Evolutionary conservation across 1,140 invertebrate species (phyloP).

Genomic region (Nixonia krombeini): DNA sequence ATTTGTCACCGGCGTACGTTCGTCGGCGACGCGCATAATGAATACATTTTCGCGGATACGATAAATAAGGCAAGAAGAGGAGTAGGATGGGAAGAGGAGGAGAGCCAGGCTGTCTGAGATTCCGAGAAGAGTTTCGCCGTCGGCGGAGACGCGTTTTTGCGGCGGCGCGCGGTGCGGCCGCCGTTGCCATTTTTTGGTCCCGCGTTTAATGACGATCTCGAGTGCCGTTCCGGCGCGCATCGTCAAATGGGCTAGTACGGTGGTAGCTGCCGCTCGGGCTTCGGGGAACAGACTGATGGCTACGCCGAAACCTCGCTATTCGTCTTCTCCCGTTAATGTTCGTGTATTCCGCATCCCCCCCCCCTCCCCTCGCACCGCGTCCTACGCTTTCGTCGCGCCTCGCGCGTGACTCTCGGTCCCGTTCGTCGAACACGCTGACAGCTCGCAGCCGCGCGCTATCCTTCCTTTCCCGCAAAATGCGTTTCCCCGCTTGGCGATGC

Average conservation of each 20-base stretch:
- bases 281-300: conserved; percentile 18
- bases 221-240: conserved; percentile 17
- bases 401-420: conserved; percentile 46
- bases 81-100: conserved; percentile 56
- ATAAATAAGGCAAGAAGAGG: conserved; percentile 56
- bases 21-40: conserved; percentile 16
- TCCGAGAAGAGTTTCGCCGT: conserved; percentile 48
- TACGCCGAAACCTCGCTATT: conserved; percentile 17
- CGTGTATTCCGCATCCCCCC: conserved; percentile 44
- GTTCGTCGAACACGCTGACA: conserved; percentile 41
- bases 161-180: conserved; percentile 8
- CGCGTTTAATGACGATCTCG: conserved; percentile 41
- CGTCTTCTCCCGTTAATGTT: conserved; percentile 31
- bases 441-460: no score
- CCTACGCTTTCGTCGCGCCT: conserved; percentile 40
- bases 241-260: conserved; percentile 25
- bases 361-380: no score
- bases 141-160: conserved; percentile 63
- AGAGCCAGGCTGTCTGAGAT: conserved; percentile 47
- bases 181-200: conserved; percentile 36
- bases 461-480: no score
- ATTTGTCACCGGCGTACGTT: conserved; percentile 32
- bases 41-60: conserved; percentile 23
- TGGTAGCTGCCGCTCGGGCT: conserved; percentile 20
- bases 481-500: no score